A percentile compares a stretch with the other conserved stretches of the same genome.
Conservation (phyloP, 2,797 vertebrate genomes). For the Aphelocoma californica region DNA sequence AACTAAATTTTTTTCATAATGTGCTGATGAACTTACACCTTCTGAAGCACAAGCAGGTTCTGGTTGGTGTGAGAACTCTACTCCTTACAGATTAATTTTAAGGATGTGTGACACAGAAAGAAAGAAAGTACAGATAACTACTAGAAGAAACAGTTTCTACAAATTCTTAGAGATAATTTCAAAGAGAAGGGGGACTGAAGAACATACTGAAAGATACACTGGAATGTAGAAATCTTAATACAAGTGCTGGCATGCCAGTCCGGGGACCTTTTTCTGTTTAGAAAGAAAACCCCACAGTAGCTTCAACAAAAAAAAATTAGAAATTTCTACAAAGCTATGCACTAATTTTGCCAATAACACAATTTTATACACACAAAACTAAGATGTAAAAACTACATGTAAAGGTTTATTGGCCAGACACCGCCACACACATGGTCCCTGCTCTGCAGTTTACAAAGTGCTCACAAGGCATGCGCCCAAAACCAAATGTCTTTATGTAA, state of each 20-base stretch:
- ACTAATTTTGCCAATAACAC: background rate
- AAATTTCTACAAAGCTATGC: background rate
- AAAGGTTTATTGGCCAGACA: background rate
- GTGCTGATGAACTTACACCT: background rate
- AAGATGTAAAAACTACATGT: background rate
- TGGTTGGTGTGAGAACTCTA: background rate
- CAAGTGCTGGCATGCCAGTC: background rate
- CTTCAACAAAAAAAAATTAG: background rate
- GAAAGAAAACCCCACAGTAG: background rate
- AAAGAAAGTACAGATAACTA: background rate
- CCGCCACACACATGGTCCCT: fast-evolving
- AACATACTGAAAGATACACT: background rate
- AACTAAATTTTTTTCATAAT: background rate
- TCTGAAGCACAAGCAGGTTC: background rate
- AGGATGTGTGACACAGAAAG: background rate
- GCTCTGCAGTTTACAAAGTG: background rate
- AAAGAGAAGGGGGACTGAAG: background rate
- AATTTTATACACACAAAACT: background rate
- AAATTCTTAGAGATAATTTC: background rate
- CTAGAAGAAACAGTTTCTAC: background rate
- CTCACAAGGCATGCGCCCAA: background rate
- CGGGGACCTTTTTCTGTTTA: background rate
- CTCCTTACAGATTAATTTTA: background rate
- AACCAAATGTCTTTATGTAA: background rate
- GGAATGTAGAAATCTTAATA: background rate